Conservation (phyloP, 2,113 vertebrate genomes). For the Seriola quinqueradiata region DNA sequence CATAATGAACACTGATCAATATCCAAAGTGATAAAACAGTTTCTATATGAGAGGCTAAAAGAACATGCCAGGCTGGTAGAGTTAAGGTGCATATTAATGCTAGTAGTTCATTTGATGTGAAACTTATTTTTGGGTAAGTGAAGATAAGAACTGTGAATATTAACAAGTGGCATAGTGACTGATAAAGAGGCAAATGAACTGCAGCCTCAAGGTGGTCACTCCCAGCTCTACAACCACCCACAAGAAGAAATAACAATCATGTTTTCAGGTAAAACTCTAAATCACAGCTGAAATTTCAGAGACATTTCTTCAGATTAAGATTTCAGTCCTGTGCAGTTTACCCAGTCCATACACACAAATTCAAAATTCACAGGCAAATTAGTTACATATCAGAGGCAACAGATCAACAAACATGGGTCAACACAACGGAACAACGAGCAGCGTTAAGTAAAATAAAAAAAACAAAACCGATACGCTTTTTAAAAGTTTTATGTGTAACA, state of each 20-base stretch:
- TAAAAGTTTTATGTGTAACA: too few species aligned
- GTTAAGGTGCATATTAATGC: background rate
- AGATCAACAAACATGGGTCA: too few species aligned
- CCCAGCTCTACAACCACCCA: background rate
- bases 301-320: too few species aligned
- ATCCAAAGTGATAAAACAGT: background rate
- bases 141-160: background rate
- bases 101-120: background rate
- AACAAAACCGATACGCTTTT: too few species aligned
- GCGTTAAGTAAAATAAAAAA: too few species aligned
- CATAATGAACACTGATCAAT: background rate
- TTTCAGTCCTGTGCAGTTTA: too few species aligned
- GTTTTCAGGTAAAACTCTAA: background rate
- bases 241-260: background rate
- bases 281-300: background rate
- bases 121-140: background rate
- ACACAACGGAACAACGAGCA: too few species aligned
- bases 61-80: background rate
- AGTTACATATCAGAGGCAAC: too few species aligned
- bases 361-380: too few species aligned
- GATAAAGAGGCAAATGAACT: background rate
- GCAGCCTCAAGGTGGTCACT: background rate
- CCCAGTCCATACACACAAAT: too few species aligned
- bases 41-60: background rate
- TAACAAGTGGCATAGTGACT: background rate